These are phyloP conservation scores for Xestia ashworthii DNA, from an alignment of 2,888 invertebrate species.

Conservation along the genomic window DNA sequence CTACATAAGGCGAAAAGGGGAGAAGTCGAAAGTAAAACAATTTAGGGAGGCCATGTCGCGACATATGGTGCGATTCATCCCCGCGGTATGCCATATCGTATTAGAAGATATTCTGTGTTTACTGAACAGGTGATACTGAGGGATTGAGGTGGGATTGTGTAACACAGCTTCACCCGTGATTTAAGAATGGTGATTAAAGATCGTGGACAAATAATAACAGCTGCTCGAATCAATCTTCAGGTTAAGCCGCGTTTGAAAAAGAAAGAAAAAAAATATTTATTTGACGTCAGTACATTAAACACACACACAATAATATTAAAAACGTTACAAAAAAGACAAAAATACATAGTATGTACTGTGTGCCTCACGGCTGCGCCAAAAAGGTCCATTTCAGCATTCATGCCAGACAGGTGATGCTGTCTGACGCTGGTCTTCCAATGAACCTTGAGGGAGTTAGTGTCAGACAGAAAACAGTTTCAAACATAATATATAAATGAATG, in stretches of 20 bases:
- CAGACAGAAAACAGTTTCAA: too few species aligned
- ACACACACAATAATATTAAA: too few species aligned
- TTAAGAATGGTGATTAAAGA: neutral
- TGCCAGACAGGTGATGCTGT: too few species aligned
- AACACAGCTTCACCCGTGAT: neutral
- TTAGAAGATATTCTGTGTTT: constrained; percentile 53
- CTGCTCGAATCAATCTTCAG: neutral
- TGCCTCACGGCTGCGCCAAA: too few species aligned
- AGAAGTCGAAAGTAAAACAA: constrained; percentile 62
- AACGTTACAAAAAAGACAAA: too few species aligned
- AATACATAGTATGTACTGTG: too few species aligned
- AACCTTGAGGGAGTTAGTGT: too few species aligned
- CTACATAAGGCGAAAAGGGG: constrained; percentile 17
- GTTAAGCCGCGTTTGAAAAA: neutral
- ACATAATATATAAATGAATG: too few species aligned
- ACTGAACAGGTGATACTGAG: constrained; percentile 45
- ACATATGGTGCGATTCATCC: constrained; percentile 56
- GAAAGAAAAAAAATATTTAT: too few species aligned
- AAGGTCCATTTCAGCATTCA: too few species aligned
- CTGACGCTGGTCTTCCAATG: too few species aligned
- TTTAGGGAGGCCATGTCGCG: constrained; percentile 61
- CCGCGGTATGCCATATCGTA: constrained; percentile 42
- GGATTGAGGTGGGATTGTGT: constrained; percentile 4
- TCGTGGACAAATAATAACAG: neutral
- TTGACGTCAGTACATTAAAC: too few species aligned